phyloP scores from a whole-genome alignment of 2,113 vertebrate genomes.

The Ciconia stormi region DNA sequence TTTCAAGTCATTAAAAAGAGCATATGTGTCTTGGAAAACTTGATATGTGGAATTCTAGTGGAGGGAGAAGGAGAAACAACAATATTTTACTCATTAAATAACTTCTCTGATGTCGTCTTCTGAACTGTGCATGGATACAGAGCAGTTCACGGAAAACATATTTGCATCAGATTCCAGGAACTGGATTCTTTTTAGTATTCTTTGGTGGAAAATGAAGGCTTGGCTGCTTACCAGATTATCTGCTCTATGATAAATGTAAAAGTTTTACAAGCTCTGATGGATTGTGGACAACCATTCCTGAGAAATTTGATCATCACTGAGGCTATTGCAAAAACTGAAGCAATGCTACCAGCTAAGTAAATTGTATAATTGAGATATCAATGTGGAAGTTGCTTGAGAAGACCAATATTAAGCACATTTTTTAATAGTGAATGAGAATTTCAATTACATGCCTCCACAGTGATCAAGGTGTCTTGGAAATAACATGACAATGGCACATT shows the following conservation, averaged over 20 bases:
- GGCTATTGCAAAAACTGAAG: slow-evolving; percentile 64
- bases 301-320: slow-evolving; percentile 69
- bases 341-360: slow-evolving; percentile 46
- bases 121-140: neutral
- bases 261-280: slow-evolving; percentile 59
- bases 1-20: slow-evolving; percentile 47
- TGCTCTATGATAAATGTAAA: slow-evolving; percentile 53
- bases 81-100: slow-evolving; percentile 58
- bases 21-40: slow-evolving; percentile 40
- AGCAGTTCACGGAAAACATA: slow-evolving; percentile 40
- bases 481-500: neutral
- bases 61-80: slow-evolving; percentile 16
- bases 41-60: slow-evolving; percentile 28
- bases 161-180: slow-evolving; percentile 59
- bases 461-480: neutral
- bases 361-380: neutral
- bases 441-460: neutral
- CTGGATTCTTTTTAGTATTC: slow-evolving; percentile 26
- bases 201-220: slow-evolving; percentile 63
- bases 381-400: neutral
- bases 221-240: slow-evolving; percentile 69
- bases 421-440: neutral
- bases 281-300: slow-evolving; percentile 61
- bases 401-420: neutral
- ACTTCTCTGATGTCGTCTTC: slow-evolving; percentile 15